Evolutionary conservation across 2,113 vertebrate genomes (phyloP).

Genomic region (Ahaetulla prasina): DNA sequence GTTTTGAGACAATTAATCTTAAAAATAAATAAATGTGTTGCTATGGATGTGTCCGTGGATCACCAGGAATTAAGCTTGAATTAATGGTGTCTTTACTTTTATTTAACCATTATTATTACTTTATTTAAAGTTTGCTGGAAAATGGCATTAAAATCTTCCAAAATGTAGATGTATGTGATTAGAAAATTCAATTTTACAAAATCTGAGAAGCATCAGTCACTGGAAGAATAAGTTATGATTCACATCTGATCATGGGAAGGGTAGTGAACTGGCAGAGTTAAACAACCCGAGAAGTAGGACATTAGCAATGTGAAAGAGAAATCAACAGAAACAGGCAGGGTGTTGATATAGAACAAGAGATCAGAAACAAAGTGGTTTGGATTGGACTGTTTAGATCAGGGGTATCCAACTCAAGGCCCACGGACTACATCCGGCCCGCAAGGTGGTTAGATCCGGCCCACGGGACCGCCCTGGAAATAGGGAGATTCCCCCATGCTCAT

Average conservation of each 20-base stretch:
- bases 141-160: neutral
- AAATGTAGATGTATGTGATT: neutral
- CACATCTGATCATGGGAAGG: slow-evolving; percentile 55
- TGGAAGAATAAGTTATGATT: neutral
- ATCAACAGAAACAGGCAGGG: slow-evolving; percentile 18
- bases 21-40: neutral
- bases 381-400: neutral
- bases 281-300: slow-evolving; percentile 8
- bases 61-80: neutral
- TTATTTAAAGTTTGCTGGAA: slow-evolving; percentile 16
- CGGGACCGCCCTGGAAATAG: too few species aligned
- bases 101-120: neutral
- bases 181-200: neutral
- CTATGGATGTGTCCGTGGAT: neutral
- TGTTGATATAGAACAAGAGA: neutral
- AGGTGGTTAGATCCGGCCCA: too few species aligned
- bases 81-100: neutral
- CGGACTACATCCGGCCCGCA: too few species aligned
- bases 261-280: slow-evolving; percentile 54
- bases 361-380: neutral
- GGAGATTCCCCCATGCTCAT: too few species aligned
- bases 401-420: too few species aligned
- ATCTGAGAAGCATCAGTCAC: neutral
- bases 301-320: slow-evolving; percentile 50
- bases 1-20: neutral